Base-by-base conservation (phyloP, 2,888 invertebrate species). In the Aleiodes leptofemur region DNA sequence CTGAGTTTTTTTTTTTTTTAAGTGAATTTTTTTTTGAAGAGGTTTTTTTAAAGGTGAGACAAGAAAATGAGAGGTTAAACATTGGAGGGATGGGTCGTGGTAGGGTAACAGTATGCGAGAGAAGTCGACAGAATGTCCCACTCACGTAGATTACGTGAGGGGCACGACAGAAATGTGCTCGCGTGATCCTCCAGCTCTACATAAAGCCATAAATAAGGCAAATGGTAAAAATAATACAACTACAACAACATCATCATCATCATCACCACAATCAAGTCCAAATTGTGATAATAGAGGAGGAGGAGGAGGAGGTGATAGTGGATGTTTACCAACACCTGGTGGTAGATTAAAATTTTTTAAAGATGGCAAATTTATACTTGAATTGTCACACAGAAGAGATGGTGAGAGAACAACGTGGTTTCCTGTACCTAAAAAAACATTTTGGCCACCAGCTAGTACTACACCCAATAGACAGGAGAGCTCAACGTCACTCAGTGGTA, bases 291-390 rank as follows among this genome's bases (percentile, higher is more conserved):
- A 84, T 23, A 74, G 78, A 76, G 83, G 1, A 23, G 23, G 90
- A 14, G 88, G 84, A 16, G 73, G 78, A 76, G 83, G 1, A 23
- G 23, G 90, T 16, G 88, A 88, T 56, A 81, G 69, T 70, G 85
- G 81, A 72, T 77, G 84, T 31, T 78, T 86, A 51, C 88, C 89
- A 29, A 87, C 91, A 80, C 92, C 93, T 88, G 95, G 95, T 83
- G 95, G 95, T 86, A 92, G 95, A 85, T 93, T 95, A 83, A 95
- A 95, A 89, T 95, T 95, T 90, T 95, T 94, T 89, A 95, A 95
- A 92, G 96, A 97, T 94, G 97, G 96, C 79, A 96, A 96, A 90
- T 96, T 96, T 90, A 96, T 96, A 85, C 90, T 97, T 91, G 97
- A 97, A 91, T 88, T 97, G 91, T 94, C 94, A 76, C 92, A 95